Percentiles rank a stretch among this genome's conserved stretches.
Evolutionary conservation across 1,140 invertebrate species (phyloP).

Genomic region (Lucilia cuprina): DNA sequence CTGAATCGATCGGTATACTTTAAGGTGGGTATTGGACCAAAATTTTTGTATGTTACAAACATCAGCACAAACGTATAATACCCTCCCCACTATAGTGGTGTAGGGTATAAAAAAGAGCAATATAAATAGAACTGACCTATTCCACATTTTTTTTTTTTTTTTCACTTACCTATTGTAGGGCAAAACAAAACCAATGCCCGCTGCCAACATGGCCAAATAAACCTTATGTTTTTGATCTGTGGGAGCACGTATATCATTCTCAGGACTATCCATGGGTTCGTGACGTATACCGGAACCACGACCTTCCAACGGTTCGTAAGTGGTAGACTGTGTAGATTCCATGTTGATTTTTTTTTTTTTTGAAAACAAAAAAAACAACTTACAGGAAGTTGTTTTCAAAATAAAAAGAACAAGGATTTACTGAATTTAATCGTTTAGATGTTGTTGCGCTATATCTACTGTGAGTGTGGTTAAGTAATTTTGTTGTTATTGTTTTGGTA

Average conservation of each 20-base stretch:
- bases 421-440: not conserved
- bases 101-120: too few relatives aligned
- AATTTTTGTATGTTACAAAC: too few relatives aligned
- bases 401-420: not conserved
- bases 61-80: too few relatives aligned
- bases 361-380: not conserved
- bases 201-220: constrained; percentile 80
- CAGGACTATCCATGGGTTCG: constrained; percentile 57
- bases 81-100: too few relatives aligned
- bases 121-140: constrained; percentile 1
- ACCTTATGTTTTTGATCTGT: constrained; percentile 79
- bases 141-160: not conserved
- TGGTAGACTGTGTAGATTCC: constrained; percentile 54
- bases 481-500: not conserved
- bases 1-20: too few relatives aligned
- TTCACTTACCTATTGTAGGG: constrained; percentile 84
- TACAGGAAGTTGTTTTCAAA: not conserved
- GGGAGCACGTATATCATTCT: constrained; percentile 64
- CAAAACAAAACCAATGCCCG: constrained; percentile 88
- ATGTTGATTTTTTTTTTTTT: not conserved
- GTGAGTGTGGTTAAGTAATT: not conserved
- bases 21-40: too few relatives aligned
- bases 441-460: not conserved
- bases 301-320: constrained; percentile 57
- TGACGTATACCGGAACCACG: constrained; percentile 47